Evolutionary conservation across 2,113 vertebrate species (phyloP), one percentile per base, ranked within the genome.

Genomic region (Centropus unirufus): DNA sequence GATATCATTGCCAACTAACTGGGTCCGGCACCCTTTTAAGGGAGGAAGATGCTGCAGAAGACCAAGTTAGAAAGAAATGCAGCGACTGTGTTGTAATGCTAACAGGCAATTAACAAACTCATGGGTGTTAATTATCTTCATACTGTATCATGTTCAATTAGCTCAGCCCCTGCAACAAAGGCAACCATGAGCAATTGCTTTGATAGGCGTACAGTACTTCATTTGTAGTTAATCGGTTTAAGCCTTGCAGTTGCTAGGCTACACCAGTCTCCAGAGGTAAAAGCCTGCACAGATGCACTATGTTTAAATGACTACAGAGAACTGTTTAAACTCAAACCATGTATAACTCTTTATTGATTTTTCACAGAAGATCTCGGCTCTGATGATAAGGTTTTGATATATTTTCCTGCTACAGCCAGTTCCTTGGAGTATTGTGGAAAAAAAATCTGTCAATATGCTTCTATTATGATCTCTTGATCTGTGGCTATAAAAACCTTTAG

Each of bases 391-490:
- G 98, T 99, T 99, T 99, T 99, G 99, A 99, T 99, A 99, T 99
- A 99, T 99, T 99, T 99, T 99, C 98, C 98, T 98, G 98, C 98
- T 98, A 97, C 98, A 97, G 97, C 97, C 97, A 75, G 98, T 99
- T 98, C 99, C 99, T 98, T 98, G 97, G 99, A 99, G 98, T 98
- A 99, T 98, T 99, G 98, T 97, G 97, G 97, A 98, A 97, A 98
- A 97, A 99, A 99, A 98, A 98, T 98, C 98, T 99, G 98, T 99
- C 99, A 99, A 99, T 99, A 99, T 99, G 98, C 98, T 99, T 99
- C 99, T 99, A 99, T 99, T 99, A 99, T 99, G 98, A 99, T 99
- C 99, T 99, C 98, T 99, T 99, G 99, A 99, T 99, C 99, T 99
- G 98, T 98, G 98, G 98, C 98, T 98, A 99, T 99, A 99, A 99